These are phyloP conservation scores for Tiaroga cobitis DNA, from an alignment of 2,797 vertebrate species.

Conservation along the genomic window DNA sequence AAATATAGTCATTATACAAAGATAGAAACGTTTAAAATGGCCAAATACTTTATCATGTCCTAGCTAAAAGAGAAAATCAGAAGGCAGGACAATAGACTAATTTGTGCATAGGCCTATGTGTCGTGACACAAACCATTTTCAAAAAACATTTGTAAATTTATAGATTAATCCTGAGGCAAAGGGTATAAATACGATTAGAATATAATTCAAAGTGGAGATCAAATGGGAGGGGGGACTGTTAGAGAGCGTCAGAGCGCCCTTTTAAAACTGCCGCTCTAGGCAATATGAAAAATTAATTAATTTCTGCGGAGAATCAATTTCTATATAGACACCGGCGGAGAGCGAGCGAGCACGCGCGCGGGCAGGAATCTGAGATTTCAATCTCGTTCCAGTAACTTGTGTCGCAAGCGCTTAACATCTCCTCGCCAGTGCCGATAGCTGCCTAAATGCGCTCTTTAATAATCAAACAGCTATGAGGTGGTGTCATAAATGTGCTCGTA, in stretches of 20 bases:
- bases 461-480: slow-evolving; percentile 24
- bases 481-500: slow-evolving; percentile 4
- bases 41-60: slow-evolving; percentile 87
- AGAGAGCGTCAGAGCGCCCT: slow-evolving; percentile 95
- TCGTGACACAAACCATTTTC: slow-evolving; percentile 86
- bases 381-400: slow-evolving; percentile 78
- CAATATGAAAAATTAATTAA: slow-evolving; percentile 99
- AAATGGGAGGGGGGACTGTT: slow-evolving; percentile 79
- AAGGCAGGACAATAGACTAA: slow-evolving; percentile 91
- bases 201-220: slow-evolving; percentile 82
- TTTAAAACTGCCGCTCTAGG: slow-evolving; percentile 99
- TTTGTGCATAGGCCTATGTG: slow-evolving; percentile 91
- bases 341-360: slow-evolving; percentile 81
- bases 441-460: slow-evolving; percentile 35
- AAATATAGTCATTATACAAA: slow-evolving; percentile 17
- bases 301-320: slow-evolving; percentile 99
- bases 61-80: slow-evolving; percentile 94
- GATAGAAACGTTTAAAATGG: background rate
- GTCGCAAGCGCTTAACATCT: slow-evolving; percentile 68
- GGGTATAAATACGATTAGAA: slow-evolving; percentile 99
- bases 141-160: slow-evolving; percentile 98
- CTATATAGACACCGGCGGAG: slow-evolving; percentile 92
- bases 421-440: slow-evolving; percentile 5
- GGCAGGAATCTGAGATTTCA: slow-evolving; percentile 79
- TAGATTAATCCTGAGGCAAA: slow-evolving; percentile 98